These are phyloP conservation scores for Callorhinus ursinus DNA, from an alignment of 2,113 vertebrate species.

Conservation along the genomic window DNA sequence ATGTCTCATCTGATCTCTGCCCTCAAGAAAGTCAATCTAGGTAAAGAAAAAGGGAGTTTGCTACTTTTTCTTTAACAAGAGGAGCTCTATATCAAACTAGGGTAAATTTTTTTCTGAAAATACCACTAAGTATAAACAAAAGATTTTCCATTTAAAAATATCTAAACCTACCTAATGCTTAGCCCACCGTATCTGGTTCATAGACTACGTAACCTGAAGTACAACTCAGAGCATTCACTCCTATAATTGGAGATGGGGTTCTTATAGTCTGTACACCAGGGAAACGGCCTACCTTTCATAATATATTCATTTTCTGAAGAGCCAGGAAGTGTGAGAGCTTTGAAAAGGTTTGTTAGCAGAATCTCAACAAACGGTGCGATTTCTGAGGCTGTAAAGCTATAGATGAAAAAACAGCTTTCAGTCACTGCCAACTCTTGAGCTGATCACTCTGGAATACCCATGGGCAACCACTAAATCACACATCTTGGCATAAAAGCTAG, in stretches of 20 bases:
- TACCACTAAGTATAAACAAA: neutral
- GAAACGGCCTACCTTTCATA: slow-evolving; percentile 94
- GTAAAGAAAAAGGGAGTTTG: neutral
- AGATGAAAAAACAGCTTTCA: slow-evolving; percentile 80
- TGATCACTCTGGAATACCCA: slow-evolving; percentile 13
- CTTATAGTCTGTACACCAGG: slow-evolving; percentile 41
- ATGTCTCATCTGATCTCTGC: neutral
- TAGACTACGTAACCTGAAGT: neutral
- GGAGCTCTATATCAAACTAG: neutral
- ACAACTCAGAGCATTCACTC: neutral
- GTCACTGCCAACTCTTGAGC: slow-evolving; percentile 66
- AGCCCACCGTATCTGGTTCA: neutral
- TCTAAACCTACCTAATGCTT: neutral
- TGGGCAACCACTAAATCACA: slow-evolving; percentile 44
- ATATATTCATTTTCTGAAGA: slow-evolving; percentile 99
- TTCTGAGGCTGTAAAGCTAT: slow-evolving; percentile 94
- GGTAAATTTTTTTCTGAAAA: slow-evolving; percentile 15
- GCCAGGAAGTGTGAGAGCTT: slow-evolving; percentile 94
- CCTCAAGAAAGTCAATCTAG: slow-evolving; percentile 29
- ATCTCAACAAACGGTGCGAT: slow-evolving; percentile 96
- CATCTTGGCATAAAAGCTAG: neutral
- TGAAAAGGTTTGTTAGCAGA: slow-evolving; percentile 96
- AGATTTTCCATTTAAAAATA: neutral
- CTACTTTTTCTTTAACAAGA: slow-evolving; percentile 14
- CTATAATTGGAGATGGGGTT: neutral